Conservation (phyloP, 2,797 vertebrate genomes). For the Neoniphon sammara region DNA sequence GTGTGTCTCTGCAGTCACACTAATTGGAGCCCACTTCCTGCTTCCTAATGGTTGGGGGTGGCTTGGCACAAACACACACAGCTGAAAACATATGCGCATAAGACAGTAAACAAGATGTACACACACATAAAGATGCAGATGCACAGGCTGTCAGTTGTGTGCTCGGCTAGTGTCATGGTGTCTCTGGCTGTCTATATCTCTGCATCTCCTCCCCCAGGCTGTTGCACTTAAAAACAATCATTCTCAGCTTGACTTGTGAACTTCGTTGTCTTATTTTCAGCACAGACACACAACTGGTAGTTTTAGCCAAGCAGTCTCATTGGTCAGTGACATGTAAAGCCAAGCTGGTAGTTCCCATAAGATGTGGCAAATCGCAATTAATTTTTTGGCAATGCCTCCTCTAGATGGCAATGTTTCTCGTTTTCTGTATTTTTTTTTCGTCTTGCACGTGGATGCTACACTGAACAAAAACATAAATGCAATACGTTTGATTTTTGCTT, state of each 20-base stretch:
- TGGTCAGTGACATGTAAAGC: background rate
- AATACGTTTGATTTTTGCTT: no score
- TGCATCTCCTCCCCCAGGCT: background rate
- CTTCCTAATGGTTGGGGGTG: conserved; percentile 8
- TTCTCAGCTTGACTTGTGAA: background rate
- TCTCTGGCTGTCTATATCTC: background rate
- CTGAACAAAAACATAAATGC: no score
- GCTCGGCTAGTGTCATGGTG: no score
- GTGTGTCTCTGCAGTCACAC: conserved; percentile 26
- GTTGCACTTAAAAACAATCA: background rate
- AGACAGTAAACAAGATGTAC: background rate
- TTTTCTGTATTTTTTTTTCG: no score
- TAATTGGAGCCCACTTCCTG: conserved; percentile 41
- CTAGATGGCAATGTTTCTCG: no score
- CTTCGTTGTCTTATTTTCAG: background rate
- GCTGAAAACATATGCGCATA: background rate
- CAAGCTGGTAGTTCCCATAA: no score
- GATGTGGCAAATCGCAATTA: no score
- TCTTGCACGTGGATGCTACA: no score
- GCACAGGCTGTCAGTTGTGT: background rate
- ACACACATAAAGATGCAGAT: conserved; percentile 1
- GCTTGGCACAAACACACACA: conserved; percentile 1
- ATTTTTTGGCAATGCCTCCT: no score
- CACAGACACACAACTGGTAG: no score
- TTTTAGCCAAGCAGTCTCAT: background rate